Evolutionary conservation across 2,797 vertebrate species (phyloP).

Genomic region (Coregonus ussuriensis): DNA sequence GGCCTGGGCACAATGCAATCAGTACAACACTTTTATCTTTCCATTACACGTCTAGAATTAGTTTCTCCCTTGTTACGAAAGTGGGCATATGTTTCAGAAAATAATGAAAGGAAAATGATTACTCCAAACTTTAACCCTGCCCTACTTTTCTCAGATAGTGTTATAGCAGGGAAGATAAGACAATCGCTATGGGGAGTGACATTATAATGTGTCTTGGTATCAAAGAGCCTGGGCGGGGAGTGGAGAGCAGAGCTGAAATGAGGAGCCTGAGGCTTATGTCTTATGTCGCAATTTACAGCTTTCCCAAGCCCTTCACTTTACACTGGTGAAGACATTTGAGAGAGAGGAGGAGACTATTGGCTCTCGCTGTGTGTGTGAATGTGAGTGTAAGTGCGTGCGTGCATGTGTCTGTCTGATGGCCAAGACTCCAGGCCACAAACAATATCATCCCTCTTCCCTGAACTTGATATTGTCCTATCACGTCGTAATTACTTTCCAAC

Average conservation of each 20-base stretch:
- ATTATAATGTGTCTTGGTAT: conserved; percentile 68
- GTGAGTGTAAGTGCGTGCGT: conserved; percentile 22
- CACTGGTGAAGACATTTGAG: conserved; percentile 48
- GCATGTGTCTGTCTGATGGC: conserved; percentile 3
- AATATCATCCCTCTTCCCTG: conserved; percentile 37
- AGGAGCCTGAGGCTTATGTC: conserved; percentile 66
- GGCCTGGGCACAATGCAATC: conserved; percentile 63
- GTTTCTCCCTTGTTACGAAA: conserved; percentile 67
- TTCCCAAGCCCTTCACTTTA: conserved; percentile 60
- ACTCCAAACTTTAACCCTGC: conserved; percentile 66
- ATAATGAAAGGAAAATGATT: conserved; percentile 71
- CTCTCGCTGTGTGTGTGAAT: conserved; percentile 36
- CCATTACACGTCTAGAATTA: conserved; percentile 74
- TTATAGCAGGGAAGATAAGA: conserved; percentile 65
- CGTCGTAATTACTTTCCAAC: conserved; percentile 37
- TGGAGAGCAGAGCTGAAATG: conserved; percentile 65
- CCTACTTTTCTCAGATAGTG: conserved; percentile 67
- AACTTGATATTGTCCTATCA: conserved; percentile 55
- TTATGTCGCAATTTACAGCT: conserved; percentile 66
- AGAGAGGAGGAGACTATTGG: conserved; percentile 41
- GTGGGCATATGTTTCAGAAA: conserved; percentile 70
- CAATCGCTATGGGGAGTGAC: conserved; percentile 60
- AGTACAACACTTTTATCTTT: conserved; percentile 69
- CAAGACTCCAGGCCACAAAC: conserved; percentile 15
- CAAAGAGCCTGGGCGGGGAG: conserved; percentile 56